Evolutionary conservation across 30 jellyfish, hydroid and myxozoan species (phyloP).

Genomic region (Morbakka virulenta): DNA sequence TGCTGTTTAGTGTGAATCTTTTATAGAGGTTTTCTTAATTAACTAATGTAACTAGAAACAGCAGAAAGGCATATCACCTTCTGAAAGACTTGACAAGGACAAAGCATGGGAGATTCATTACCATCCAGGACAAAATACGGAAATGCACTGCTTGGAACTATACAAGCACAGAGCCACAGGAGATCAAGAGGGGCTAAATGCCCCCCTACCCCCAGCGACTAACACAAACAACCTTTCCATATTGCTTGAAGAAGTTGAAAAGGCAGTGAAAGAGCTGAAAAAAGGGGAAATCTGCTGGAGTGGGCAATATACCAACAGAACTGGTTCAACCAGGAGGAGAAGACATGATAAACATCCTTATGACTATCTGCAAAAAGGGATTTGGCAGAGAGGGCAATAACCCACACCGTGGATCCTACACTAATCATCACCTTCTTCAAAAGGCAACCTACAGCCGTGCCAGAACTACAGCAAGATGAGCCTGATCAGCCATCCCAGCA

Average conservation of each 20-base stretch:
- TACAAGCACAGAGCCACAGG: not conserved
- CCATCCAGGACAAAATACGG: no score
- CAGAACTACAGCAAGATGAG: not conserved
- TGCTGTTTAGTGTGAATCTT: no score
- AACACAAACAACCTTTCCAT: not conserved
- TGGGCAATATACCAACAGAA: conserved; percentile 1
- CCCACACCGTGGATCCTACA: not conserved
- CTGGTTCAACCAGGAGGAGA: not conserved
- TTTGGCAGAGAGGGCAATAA: not conserved
- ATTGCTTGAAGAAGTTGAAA: no score
- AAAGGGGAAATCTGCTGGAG: no score
- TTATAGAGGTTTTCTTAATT: no score
- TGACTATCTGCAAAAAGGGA: not conserved
- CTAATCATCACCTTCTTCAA: not conserved
- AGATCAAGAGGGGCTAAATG: not conserved
- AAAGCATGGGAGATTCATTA: no score
- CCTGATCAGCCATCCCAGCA: conserved; percentile 1
- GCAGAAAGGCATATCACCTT: no score
- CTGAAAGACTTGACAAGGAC: no score
- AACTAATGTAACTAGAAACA: no score
- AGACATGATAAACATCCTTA: not conserved
- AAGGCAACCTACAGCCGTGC: not conserved
- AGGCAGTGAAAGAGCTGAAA: no score
- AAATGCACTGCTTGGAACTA: not conserved
- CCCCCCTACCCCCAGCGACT: not conserved